A percentile compares a stretch with the other conserved stretches of the same genome.
Evolutionary conservation across 2,113 vertebrate species (phyloP).

Genomic region (Sciurus niger): DNA sequence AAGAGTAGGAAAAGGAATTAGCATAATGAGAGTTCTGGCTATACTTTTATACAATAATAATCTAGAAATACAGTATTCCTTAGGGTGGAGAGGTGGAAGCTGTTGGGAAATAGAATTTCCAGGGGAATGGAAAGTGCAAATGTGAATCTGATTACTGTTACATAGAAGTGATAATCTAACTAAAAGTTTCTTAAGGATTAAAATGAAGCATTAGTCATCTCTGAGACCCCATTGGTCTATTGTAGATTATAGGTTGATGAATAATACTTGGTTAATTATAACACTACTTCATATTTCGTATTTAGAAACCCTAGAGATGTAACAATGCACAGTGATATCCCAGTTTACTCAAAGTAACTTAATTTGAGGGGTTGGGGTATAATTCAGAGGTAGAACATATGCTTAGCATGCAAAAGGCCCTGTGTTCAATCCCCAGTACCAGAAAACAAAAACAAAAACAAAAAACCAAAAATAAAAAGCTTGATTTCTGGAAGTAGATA

Average conservation of each 20-base stretch:
- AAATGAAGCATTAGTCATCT: conserved; percentile 18
- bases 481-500: conserved; percentile 15
- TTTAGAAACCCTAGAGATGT: neutral
- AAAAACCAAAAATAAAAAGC: neutral
- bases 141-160: conserved; percentile 4
- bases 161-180: conserved; percentile 1
- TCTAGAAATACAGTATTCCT: neutral
- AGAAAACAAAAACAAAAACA: neutral
- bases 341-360: neutral
- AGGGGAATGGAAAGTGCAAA: neutral
- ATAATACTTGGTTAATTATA: conserved; percentile 38
- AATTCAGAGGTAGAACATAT: too few species aligned
- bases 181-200: neutral
- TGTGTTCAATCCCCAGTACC: neutral
- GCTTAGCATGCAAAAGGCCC: neutral
- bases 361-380: neutral
- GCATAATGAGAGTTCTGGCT: neutral
- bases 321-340: neutral
- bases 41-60: neutral
- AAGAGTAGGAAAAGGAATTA: neutral
- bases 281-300: conserved; percentile 3
- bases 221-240: neutral
- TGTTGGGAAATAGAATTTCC: conserved; percentile 24
- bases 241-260: neutral
- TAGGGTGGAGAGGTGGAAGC: neutral